phyloP scores from a whole-genome alignment of 2,113 vertebrate genomes.

The Alligator sinensis region DNA sequence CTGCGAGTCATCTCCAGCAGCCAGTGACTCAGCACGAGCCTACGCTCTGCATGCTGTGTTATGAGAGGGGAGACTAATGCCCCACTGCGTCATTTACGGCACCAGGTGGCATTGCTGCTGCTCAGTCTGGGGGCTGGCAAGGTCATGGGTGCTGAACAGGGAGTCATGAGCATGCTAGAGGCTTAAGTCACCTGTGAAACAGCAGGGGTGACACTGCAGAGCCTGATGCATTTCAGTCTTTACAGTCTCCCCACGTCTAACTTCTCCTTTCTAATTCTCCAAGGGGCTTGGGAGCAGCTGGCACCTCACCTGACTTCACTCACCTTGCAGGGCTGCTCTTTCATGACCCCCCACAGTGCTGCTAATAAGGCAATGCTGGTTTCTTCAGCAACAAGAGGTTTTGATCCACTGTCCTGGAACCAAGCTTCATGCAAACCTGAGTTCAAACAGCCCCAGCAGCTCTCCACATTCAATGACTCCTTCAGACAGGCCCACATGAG shows the following conservation, averaged over 20 bases:
- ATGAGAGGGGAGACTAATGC: no score
- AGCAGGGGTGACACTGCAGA: not conserved
- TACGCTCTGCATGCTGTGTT: not conserved
- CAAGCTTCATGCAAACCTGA: not conserved
- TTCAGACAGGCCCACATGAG: no score
- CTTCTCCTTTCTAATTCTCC: not conserved
- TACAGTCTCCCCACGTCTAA: not conserved
- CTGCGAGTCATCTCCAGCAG: not conserved
- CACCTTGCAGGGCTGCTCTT: not conserved
- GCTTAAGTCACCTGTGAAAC: not conserved
- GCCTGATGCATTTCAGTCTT: not conserved
- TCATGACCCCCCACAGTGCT: not conserved
- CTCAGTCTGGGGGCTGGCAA: not conserved
- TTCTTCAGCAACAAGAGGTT: not conserved
- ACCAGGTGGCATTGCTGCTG: not conserved
- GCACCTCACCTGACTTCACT: not conserved
- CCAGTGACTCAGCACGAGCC: not conserved
- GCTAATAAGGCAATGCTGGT: not conserved
- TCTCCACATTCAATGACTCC: not conserved
- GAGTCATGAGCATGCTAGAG: not conserved
- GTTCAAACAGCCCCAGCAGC: not conserved
- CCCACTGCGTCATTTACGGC: not conserved
- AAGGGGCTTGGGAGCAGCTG: not conserved
- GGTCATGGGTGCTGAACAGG: not conserved
- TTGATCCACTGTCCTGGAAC: not conserved